phyloP scores from a whole-genome alignment of 2,113 vertebrate species.

The Patagioenas fasciata region DNA sequence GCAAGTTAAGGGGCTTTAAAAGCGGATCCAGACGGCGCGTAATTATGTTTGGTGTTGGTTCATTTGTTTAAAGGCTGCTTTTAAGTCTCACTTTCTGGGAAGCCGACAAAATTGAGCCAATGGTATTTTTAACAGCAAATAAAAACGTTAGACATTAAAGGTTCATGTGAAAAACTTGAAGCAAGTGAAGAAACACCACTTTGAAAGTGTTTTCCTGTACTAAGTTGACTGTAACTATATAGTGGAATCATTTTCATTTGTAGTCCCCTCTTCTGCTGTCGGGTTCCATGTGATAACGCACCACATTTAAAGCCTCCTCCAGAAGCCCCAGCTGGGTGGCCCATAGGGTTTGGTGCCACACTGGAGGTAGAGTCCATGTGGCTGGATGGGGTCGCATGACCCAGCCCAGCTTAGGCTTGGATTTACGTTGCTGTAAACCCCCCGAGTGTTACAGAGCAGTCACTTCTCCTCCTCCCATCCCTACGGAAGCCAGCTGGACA shows the following conservation, averaged over 20 bases:
- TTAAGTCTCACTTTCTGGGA: not conserved
- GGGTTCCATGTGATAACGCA: not conserved
- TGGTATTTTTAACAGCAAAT: not conserved
- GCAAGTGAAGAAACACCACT: not conserved
- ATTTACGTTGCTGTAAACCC: rapidly evolving
- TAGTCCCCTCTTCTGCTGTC: rapidly evolving
- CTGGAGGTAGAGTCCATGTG: rapidly evolving
- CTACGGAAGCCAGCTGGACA: rapidly evolving
- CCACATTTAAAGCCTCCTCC: not conserved
- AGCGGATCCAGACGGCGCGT: not conserved
- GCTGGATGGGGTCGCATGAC: rapidly evolving
- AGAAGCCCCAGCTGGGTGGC: not conserved
- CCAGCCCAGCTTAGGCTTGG: not conserved
- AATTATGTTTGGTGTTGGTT: not conserved
- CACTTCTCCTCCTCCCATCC: not conserved
- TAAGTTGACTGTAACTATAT: rapidly evolving
- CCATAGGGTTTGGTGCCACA: not conserved
- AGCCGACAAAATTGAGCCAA: not conserved
- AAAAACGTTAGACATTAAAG: not conserved
- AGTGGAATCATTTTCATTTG: rapidly evolving
- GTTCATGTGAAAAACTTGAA: not conserved
- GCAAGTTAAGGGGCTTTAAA: not conserved
- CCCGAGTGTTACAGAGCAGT: not conserved
- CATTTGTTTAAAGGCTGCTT: not conserved
- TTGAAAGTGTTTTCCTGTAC: not conserved